Base-by-base conservation (phyloP, 64 coral and sea anemone genomes). In the Cladopsammia gracilis region DNA sequence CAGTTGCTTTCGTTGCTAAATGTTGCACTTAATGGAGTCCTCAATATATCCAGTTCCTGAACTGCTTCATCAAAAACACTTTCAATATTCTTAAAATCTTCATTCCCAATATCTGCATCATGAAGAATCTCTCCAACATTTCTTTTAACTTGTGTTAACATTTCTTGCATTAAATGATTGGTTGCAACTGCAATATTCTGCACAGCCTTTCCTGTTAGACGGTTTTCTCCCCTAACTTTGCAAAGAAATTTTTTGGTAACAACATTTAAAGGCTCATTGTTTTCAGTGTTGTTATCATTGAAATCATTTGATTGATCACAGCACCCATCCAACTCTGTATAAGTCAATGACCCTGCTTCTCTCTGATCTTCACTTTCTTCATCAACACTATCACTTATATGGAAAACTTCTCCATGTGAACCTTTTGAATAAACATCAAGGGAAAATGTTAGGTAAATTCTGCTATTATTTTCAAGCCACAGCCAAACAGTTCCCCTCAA, bases 11-110 rank as follows among this genome's bases (percentile, higher is more conserved):
- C 12, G 25, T 43, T 71, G 68, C 68, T 71, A 26, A 71, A 71
- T 71, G 68, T 71, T 71, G 26, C 68, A 71, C 68, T 71, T 43
- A 71, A 71, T 71, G 68, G 68, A 43, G 68, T 71, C 68, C 68
- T 71, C 25, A 71, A 71, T 13, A 71, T 6, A 43, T 71, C 68
- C 68, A 71, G 25, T 7, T 71, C 44, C 25, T 71, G 68, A 71
- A 10, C 68, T 71, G 68, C 11, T 6, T 71, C 68, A 71, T 71
- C 25, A 43, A 71, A 71, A 43, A 71, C 68, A 43, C 68, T 71
- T 71, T 6, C 68, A 43, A 71, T 44, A 71, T 71, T 71, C 68
- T 71, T 13, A 1, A 71, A 71, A 71, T 71, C 68, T 1, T 71
- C 68, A 71, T 43, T 71, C 68, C 68, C 68, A 43, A 71, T 71